Evolutionary conservation across 2,797 vertebrate species (phyloP), one percentile per base, ranked within the genome.

Genomic region (Aquila chrysaetos): DNA sequence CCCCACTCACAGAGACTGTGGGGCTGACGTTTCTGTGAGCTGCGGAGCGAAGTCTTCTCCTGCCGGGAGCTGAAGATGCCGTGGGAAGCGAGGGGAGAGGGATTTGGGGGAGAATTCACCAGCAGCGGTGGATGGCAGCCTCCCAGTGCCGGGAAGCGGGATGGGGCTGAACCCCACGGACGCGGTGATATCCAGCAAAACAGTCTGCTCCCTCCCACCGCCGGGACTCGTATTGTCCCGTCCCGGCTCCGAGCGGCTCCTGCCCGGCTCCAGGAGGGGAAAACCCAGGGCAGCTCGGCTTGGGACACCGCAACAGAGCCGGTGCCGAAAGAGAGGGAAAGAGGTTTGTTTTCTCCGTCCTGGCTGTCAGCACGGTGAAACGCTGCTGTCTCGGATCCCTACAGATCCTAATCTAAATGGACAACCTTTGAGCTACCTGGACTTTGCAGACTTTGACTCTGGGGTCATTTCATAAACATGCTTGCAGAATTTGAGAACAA

Each of bases 351-450:
- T 41, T 48, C 25, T 35, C 39, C 17, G 31, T 37, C 13, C 53
- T 60, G 43, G 43, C 56, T 85, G 61, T 49, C 76, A 74, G 76
- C 73, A 41, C 0, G 0, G 59, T 73, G 80, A 79, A 73, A 84
- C 1, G 6, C 43, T 51, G 48, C 88, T 79, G 74, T 8, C 54
- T 59, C 10, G 6, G 39, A 33, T 28, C 65, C 61, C 76, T 72
- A 11, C 25, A 33, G 54, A 35, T 65, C 33, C 73, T 91, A 48
- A 69, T 51, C 57, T 22, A 7, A 56, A 79, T 0, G 15, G 57
- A 77, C 78, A 90, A 59, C 35, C 76, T 92, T 70, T 65, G 90
- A 91, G 88, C 78, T 78, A 78, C 92, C 86, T 72, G 88, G 78
- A 39, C 41, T 15, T 82, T 33, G 77, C 72, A 83, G 86, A 27